Evolutionary conservation across 2,888 invertebrate species (phyloP).

Genomic region (Rhagium mordax): DNA sequence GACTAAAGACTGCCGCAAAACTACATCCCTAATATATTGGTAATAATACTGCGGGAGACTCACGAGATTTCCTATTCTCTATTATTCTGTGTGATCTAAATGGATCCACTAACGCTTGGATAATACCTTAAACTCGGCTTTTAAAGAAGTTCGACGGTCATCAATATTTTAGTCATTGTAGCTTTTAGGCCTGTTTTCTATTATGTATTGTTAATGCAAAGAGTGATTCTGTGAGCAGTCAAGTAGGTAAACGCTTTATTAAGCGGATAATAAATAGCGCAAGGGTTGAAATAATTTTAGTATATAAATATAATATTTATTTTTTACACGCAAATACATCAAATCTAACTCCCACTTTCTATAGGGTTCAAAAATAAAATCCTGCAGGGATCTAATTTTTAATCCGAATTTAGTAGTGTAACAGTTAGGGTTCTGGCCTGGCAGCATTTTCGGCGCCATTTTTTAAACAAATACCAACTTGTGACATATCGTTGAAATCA

Average conservation of each 20-base stretch:
- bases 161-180: slow-evolving; percentile 7
- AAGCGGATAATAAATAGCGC: not conserved
- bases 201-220: not conserved
- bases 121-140: slow-evolving; percentile 14
- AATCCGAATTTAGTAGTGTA: too few relatives aligned
- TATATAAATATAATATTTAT: too few relatives aligned
- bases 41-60: slow-evolving; percentile 33
- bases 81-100: slow-evolving; percentile 36
- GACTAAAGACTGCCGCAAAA: slow-evolving; percentile 36
- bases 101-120: slow-evolving; percentile 8
- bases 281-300: too few relatives aligned
- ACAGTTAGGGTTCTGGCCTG: too few relatives aligned
- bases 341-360: too few relatives aligned
- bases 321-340: too few relatives aligned
- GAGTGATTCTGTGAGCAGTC: not conserved
- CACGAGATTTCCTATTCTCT: slow-evolving; percentile 30
- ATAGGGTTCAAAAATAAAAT: too few relatives aligned
- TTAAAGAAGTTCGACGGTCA: not conserved
- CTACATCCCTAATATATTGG: slow-evolving; percentile 39
- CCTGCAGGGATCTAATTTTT: too few relatives aligned
- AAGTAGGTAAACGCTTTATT: not conserved
- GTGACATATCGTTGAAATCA: too few relatives aligned
- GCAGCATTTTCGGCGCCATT: too few relatives aligned
- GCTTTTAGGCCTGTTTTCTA: not conserved
- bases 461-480: too few relatives aligned